Evolutionary conservation across 2,113 vertebrate genomes (phyloP).

Genomic region (Limnothrissa miodon): DNA sequence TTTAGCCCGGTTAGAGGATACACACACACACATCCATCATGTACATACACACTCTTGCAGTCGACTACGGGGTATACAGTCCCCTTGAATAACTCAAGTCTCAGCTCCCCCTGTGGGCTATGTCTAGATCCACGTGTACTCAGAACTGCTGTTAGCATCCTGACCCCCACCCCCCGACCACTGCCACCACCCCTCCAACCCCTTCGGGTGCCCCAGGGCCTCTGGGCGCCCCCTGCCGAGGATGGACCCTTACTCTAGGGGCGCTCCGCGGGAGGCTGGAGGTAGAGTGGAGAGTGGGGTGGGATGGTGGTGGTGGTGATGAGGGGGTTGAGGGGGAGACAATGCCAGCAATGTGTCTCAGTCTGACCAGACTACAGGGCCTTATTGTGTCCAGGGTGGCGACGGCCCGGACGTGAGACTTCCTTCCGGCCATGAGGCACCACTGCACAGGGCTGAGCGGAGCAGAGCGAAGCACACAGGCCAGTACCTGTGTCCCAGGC

Average conservation of each 20-base stretch:
- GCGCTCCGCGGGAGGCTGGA: slow-evolving; percentile 9
- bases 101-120: background rate
- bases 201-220: background rate
- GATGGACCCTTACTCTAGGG: background rate
- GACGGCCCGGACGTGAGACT: slow-evolving; percentile 26
- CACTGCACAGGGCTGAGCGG: background rate
- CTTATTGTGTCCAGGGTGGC: slow-evolving; percentile 58
- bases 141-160: background rate
- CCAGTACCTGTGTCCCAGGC: background rate
- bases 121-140: background rate
- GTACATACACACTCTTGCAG: too few relatives aligned
- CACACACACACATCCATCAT: background rate
- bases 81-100: background rate
- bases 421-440: slow-evolving; percentile 29
- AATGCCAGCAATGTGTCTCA: slow-evolving; percentile 35
- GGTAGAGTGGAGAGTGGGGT: background rate
- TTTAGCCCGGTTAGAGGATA: background rate
- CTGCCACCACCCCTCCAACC: background rate
- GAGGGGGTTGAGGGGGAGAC: background rate
- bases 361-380: slow-evolving; percentile 47
- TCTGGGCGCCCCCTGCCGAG: slow-evolving; percentile 10
- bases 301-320: background rate
- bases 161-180: too few relatives aligned
- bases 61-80: background rate
- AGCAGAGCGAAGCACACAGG: background rate